Conservation (phyloP, 2,888 invertebrate genomes). For the Cactoblastis cactorum region DNA sequence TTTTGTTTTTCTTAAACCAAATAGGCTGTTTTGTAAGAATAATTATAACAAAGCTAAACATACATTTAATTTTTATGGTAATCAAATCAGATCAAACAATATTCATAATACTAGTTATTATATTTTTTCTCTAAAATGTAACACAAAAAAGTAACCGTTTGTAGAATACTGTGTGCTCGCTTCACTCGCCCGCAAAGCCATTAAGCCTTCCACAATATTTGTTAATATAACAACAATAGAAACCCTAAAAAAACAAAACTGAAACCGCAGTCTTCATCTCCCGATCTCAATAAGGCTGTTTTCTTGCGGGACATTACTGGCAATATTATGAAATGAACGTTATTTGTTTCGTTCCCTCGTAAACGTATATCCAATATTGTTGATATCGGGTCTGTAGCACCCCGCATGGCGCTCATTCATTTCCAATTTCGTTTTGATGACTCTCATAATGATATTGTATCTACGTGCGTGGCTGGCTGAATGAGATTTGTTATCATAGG, state of each 20-base stretch:
- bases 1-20: too few relatives aligned
- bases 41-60: too few relatives aligned
- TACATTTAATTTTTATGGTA: too few relatives aligned
- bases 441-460: conserved; percentile 58
- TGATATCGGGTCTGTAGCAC: conserved; percentile 30
- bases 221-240: not conserved
- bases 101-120: too few relatives aligned
- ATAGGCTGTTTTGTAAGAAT: too few relatives aligned
- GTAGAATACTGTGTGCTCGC: too few relatives aligned
- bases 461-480: conserved; percentile 31
- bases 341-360: conserved; percentile 44
- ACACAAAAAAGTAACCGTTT: too few relatives aligned
- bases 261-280: conserved; percentile 3
- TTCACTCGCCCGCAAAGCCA: too few relatives aligned
- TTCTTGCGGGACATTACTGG: conserved; percentile 43
- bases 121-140: too few relatives aligned
- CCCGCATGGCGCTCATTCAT: conserved; percentile 53
- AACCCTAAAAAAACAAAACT: not conserved
- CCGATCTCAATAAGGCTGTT: conserved; percentile 40
- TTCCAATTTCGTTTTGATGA: conserved; percentile 66
- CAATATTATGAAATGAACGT: conserved; percentile 47
- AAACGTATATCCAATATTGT: conserved; percentile 38
- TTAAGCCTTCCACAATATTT: not conserved
- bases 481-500: conserved; percentile 21
- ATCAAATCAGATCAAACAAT: too few relatives aligned